phyloP scores from a whole-genome alignment of 2,888 invertebrate species.

The Magallana nippona region DNA sequence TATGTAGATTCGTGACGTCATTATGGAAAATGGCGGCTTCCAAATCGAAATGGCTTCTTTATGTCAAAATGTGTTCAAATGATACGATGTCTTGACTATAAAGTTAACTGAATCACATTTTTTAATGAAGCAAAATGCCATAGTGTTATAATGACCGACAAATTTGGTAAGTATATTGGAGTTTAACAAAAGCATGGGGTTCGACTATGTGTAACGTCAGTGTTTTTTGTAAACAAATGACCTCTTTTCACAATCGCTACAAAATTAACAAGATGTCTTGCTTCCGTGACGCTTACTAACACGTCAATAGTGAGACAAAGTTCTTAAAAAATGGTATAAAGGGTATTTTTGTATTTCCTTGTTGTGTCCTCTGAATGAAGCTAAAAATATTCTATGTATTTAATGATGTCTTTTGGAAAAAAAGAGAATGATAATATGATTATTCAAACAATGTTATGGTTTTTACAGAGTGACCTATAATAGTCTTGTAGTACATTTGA shows the following conservation, averaged over 20 bases:
- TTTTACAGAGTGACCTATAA: too few species aligned
- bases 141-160: slow-evolving; percentile 35
- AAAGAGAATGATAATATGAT: too few species aligned
- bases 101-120: neutral
- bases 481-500: too few species aligned
- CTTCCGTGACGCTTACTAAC: neutral
- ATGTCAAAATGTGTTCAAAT: slow-evolving; percentile 36
- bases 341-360: too few species aligned
- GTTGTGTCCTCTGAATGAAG: too few species aligned
- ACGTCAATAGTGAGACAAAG: neutral
- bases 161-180: slow-evolving; percentile 31
- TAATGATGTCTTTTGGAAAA: too few species aligned
- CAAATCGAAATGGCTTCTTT: slow-evolving; percentile 62
- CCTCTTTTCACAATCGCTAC: slow-evolving; percentile 34
- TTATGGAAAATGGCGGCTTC: slow-evolving; percentile 70
- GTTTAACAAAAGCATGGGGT: neutral
- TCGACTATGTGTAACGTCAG: neutral
- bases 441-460: too few species aligned
- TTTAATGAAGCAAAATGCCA: slow-evolving; percentile 34
- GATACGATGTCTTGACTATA: neutral
- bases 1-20: slow-evolving; percentile 61
- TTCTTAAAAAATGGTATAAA: neutral
- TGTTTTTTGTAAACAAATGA: slow-evolving; percentile 41
- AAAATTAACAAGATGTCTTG: neutral
- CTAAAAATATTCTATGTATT: too few species aligned